Evolutionary conservation across 2,888 invertebrate species (phyloP).

Genomic region (Napeogenes sylphis): DNA sequence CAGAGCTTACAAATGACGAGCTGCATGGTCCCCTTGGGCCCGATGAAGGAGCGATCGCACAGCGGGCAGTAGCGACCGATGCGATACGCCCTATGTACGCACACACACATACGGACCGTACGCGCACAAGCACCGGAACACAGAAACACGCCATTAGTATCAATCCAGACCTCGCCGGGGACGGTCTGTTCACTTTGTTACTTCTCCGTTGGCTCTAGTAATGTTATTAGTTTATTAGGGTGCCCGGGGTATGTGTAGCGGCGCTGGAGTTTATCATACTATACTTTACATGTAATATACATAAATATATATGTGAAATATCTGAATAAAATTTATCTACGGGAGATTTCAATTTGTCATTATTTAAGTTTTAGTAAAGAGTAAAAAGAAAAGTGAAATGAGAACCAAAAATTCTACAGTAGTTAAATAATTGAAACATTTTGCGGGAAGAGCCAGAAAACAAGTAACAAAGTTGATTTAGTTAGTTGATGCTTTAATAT

Average conservation of each 20-base stretch:
- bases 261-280: not conserved
- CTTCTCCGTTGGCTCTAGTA: constrained; percentile 38
- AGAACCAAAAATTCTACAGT: not conserved
- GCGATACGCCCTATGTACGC: constrained; percentile 81
- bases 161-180: constrained; percentile 44
- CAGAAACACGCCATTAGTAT: constrained; percentile 77
- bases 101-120: constrained; percentile 69
- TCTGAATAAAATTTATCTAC: not conserved
- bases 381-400: not conserved
- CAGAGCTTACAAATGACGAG: constrained; percentile 78
- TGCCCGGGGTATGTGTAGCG: not conserved
- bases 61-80: constrained; percentile 85
- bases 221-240: constrained; percentile 3
- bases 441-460: constrained; percentile 49
- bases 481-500: constrained; percentile 62
- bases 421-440: constrained; percentile 16
- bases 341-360: too few relatives aligned
- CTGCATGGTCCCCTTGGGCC: constrained; percentile 82
- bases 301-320: not conserved
- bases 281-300: not conserved
- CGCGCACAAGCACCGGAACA: constrained; percentile 74
- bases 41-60: constrained; percentile 84
- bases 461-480: constrained; percentile 60
- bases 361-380: too few relatives aligned
- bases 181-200: constrained; percentile 45